Percentiles rank a stretch among this genome's conserved stretches.
Evolutionary conservation across 2,113 vertebrate genomes (phyloP).

Genomic region (Ornithorhynchus anatinus): DNA sequence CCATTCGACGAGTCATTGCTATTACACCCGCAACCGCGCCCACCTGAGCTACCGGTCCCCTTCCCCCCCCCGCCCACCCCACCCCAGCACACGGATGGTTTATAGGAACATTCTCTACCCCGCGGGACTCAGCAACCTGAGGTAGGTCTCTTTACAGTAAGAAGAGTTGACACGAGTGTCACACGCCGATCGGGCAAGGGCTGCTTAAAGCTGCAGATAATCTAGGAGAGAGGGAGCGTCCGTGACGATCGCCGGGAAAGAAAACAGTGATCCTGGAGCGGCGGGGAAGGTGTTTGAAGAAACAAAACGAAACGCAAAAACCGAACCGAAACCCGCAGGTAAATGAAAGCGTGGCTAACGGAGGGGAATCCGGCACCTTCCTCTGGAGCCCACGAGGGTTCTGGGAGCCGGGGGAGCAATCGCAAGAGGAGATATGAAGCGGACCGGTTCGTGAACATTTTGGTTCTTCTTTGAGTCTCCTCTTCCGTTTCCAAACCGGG

Average conservation of each 20-base stretch:
- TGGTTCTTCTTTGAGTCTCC: too few relatives aligned
- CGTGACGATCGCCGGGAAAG: slow-evolving; percentile 53
- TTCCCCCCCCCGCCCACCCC: too few relatives aligned
- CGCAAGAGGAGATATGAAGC: too few relatives aligned
- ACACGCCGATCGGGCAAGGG: slow-evolving; percentile 73
- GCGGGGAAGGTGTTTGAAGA: neutral
- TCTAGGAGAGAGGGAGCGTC: slow-evolving; percentile 40
- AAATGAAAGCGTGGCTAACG: too few relatives aligned
- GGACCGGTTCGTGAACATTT: slow-evolving; percentile 10
- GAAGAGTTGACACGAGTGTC: slow-evolving; percentile 73
- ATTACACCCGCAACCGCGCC: slow-evolving; percentile 61
- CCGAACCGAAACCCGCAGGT: slow-evolving; percentile 17
- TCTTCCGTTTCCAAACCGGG: too few relatives aligned
- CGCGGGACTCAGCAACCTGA: slow-evolving; percentile 74
- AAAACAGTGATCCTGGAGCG: slow-evolving; percentile 28
- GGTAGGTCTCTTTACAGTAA: slow-evolving; percentile 82
- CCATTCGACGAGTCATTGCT: slow-evolving; percentile 60
- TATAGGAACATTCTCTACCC: slow-evolving; percentile 59
- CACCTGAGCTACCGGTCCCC: slow-evolving; percentile 62
- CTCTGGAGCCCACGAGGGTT: too few relatives aligned
- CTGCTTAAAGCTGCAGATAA: slow-evolving; percentile 53
- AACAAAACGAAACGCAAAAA: neutral
- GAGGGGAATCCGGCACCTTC: too few relatives aligned
- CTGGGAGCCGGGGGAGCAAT: too few relatives aligned
- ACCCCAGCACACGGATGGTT: slow-evolving; percentile 47